These are phyloP conservation scores for Coelopa frigida DNA, from an alignment of 1,140 invertebrate species.

Conservation along the genomic window DNA sequence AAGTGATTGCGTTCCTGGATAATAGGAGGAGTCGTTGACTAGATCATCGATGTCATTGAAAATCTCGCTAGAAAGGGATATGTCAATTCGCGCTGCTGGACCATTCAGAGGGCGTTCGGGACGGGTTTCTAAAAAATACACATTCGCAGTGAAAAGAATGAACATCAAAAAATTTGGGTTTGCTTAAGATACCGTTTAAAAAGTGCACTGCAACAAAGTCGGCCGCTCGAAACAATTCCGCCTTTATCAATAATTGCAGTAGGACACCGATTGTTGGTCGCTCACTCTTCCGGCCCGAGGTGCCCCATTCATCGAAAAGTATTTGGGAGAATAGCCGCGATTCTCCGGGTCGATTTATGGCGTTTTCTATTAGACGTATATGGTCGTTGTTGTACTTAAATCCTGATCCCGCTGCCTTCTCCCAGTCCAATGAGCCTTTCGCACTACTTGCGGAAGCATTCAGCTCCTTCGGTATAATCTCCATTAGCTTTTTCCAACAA, in stretches of 20 bases:
- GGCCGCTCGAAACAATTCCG: slow-evolving; percentile 67
- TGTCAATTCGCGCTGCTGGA: slow-evolving; percentile 50
- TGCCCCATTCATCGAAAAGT: slow-evolving; percentile 76
- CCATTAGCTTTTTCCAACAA: slow-evolving; percentile 67
- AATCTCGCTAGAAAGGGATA: slow-evolving; percentile 26
- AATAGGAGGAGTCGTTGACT: slow-evolving; percentile 19
- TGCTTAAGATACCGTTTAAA: slow-evolving; percentile 47
- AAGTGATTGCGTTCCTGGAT: slow-evolving; percentile 20
- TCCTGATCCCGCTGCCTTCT: slow-evolving; percentile 14
- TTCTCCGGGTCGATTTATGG: slow-evolving; percentile 47
- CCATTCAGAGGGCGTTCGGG: slow-evolving; percentile 50
- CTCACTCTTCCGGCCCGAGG: slow-evolving; percentile 55
- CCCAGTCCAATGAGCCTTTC: slow-evolving; percentile 18
- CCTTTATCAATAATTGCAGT: slow-evolving; percentile 56
- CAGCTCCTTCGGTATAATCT: slow-evolving; percentile 53
- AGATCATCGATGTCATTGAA: slow-evolving; percentile 18
- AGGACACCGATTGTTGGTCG: slow-evolving; percentile 59
- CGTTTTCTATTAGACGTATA: slow-evolving; percentile 58
- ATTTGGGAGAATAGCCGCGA: slow-evolving; percentile 57
- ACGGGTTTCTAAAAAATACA: slow-evolving; percentile 44
- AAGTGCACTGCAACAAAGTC: slow-evolving; percentile 66
- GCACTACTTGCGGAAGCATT: slow-evolving; percentile 28
- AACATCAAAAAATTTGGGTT: neutral
- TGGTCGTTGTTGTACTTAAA: slow-evolving; percentile 59
- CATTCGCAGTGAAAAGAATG: neutral